These are phyloP conservation scores for Carapus acus DNA, from an alignment of 2,797 vertebrate species.

Conservation along the genomic window DNA sequence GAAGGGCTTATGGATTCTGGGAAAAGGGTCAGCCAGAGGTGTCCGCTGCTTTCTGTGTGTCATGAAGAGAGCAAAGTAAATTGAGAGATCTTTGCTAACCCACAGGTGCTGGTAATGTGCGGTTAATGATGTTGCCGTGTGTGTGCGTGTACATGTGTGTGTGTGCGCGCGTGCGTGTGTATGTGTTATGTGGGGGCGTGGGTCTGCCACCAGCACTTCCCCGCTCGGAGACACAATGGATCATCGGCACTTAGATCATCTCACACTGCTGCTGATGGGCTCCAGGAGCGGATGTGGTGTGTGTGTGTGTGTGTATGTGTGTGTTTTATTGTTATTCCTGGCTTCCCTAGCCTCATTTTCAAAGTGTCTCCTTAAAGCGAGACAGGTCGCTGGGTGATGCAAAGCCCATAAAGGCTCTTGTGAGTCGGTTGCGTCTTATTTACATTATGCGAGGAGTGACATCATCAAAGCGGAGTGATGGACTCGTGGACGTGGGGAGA, in stretches of 20 bases:
- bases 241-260: too few species aligned
- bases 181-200: too few species aligned
- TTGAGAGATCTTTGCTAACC: not conserved
- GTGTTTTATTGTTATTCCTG: not conserved
- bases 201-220: too few species aligned
- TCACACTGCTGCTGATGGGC: too few species aligned
- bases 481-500: too few species aligned
- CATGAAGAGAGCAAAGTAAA: not conserved
- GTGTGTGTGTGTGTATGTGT: not conserved
- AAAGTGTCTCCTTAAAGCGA: slow-evolving; percentile 6
- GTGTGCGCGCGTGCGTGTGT: not conserved
- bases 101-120: not conserved
- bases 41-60: not conserved
- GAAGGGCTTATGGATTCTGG: not conserved
- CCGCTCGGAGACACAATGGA: too few species aligned
- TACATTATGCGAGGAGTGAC: slow-evolving; percentile 17
- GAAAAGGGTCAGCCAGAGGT: not conserved
- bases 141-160: slow-evolving; percentile 11
- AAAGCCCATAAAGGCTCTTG: slow-evolving; percentile 22
- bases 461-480: slow-evolving; percentile 27
- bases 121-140: not conserved
- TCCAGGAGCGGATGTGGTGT: too few species aligned
- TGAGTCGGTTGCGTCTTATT: slow-evolving; percentile 23
- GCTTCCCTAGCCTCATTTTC: slow-evolving; percentile 8
- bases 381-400: slow-evolving; percentile 26